Evolutionary conservation across 2,797 vertebrate species (phyloP), one percentile per base, ranked within the genome.

Genomic region (Neoniphon sammara): DNA sequence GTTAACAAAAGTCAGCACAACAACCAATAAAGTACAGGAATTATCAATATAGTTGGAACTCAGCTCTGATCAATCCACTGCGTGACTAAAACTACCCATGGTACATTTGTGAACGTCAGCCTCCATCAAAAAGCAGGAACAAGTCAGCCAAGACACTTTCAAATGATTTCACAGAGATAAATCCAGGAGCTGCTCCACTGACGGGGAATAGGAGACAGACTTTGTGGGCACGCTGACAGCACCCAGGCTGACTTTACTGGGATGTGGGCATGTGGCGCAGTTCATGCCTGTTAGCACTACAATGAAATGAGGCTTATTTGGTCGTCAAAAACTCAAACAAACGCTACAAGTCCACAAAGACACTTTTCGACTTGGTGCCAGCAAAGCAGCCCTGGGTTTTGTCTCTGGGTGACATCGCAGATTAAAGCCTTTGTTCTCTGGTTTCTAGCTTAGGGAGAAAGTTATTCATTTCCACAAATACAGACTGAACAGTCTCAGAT

Each of bases 381-480:
- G 50, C 1, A 54, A 70, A 56, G 72, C 77, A 77, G 84, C 64
- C 67, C 70, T 9, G 58, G 52, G 58, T 85, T 86, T 79, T 74
- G 67, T 85, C 55, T 64, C 0, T 50, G 72, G 68, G 77, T 82
- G 72, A 85, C 84, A 85, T 60, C 79, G 57, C 75, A 84, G 85
- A 88, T 85, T 84, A 85, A 81, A 68, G 66, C 87, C 85, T 87
- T 88, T 87, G 85, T 90, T 85, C n/a, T 62, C 14, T n/a, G 60
- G 62, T 75, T 86, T 73, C 68, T 62, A 70, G 82, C 84, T 86
- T 77, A 27, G 77, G 27, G 78, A 76, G 53, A 49, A 27, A 49
- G 42, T 66, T 77, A 59, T 81, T 21, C 57, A 59, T 49, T 49
- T 58, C 36, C 66, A 78, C 78, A 72, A 75, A 68, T 58, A 59